These are phyloP conservation scores for Hippocampus zosterae DNA, from an alignment of 2,113 vertebrate genomes.

Conservation along the genomic window DNA sequence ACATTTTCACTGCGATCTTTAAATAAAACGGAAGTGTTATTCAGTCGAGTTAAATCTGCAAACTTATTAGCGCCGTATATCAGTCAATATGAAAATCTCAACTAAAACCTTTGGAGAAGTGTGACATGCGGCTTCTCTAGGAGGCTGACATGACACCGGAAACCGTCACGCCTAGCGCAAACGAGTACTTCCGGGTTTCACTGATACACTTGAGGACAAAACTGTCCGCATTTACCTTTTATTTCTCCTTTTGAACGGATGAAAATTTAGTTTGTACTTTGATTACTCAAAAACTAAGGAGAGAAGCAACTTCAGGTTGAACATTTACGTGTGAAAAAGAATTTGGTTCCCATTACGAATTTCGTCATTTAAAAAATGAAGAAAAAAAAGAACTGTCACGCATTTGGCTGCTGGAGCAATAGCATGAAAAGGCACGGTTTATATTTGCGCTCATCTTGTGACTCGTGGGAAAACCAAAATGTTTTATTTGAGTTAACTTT, in stretches of 20 bases:
- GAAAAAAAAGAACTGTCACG: too few species aligned
- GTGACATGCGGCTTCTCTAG: slow-evolving; percentile 26
- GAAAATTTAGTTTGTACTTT: not conserved
- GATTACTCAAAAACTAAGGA: too few species aligned
- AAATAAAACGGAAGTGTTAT: not conserved
- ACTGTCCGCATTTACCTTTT: not conserved
- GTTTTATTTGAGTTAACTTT: not conserved
- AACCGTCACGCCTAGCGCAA: not conserved
- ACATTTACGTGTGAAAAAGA: too few species aligned
- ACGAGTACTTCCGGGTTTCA: not conserved
- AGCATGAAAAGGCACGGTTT: too few species aligned
- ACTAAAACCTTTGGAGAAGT: not conserved
- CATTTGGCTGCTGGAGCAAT: too few species aligned
- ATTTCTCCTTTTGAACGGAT: not conserved
- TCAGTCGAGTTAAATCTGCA: not conserved
- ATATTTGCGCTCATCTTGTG: too few species aligned
- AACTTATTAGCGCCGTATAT: not conserved
- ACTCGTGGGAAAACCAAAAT: not conserved
- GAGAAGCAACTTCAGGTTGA: too few species aligned
- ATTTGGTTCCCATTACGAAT: too few species aligned
- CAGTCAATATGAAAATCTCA: not conserved
- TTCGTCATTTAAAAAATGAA: too few species aligned
- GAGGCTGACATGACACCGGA: slow-evolving; percentile 56
- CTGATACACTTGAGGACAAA: not conserved
- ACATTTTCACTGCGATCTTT: not conserved